Conservation (phyloP, 2,797 vertebrate species). For the Anableps anableps region DNA sequence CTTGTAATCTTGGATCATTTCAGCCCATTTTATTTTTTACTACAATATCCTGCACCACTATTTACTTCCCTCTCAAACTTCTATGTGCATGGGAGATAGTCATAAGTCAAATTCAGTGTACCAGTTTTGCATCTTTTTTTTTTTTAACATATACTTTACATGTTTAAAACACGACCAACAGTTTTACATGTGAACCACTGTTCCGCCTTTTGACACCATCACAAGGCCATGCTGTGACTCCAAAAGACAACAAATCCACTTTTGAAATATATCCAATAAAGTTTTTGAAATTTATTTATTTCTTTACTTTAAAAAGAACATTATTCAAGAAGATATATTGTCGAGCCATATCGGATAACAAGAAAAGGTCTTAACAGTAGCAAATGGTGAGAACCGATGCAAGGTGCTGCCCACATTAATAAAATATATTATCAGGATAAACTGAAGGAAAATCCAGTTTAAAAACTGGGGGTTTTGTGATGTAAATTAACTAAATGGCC, state of each 20-base stretch:
- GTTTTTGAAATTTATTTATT: background rate
- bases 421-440: background rate
- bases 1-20: conserved; percentile 12
- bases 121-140: conserved; percentile 45
- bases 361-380: background rate
- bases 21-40: background rate
- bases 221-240: background rate
- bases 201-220: background rate
- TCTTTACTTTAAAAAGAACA: background rate
- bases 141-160: conserved; percentile 46
- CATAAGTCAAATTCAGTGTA: conserved; percentile 21
- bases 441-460: background rate
- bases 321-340: background rate
- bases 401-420: background rate
- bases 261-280: background rate
- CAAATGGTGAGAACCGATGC: background rate
- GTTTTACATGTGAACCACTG: conserved; percentile 39
- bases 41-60: background rate
- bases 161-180: conserved; percentile 62
- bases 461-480: background rate
- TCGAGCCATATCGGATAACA: too few relatives aligned
- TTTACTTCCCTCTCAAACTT: background rate
- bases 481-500: background rate
- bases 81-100: background rate
- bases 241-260: background rate